Conservation (phyloP, 1,140 invertebrate species). For the Sweltsa coloradensis region DNA sequence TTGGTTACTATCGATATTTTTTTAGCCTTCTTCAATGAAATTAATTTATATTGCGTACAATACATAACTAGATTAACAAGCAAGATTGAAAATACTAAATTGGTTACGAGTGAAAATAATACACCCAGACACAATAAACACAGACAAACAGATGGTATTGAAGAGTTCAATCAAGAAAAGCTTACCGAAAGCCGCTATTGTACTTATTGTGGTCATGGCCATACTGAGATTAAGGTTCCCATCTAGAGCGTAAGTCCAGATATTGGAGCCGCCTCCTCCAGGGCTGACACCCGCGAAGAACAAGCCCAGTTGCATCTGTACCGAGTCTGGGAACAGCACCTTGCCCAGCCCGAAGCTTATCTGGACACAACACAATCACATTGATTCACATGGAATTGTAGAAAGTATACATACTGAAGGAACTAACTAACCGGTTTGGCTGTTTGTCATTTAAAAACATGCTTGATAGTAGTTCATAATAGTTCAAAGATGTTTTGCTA, state of each 20-base stretch:
- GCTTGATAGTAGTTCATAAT: conserved; percentile 3
- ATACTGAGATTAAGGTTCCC: conserved; percentile 84
- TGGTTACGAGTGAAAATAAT: too few relatives aligned
- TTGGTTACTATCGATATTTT: too few relatives aligned
- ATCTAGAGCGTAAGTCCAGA: conserved; percentile 79
- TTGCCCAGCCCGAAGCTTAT: conserved; percentile 62
- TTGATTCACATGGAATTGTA: neutral
- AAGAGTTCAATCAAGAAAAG: conserved; percentile 5
- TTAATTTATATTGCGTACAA: too few relatives aligned
- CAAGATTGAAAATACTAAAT: too few relatives aligned
- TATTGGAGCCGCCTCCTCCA: conserved; percentile 89
- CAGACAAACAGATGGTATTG: too few relatives aligned
- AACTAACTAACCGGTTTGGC: neutral
- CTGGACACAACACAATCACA: conserved; percentile 33
- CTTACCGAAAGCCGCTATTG: conserved; percentile 68
- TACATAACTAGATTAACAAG: too few relatives aligned
- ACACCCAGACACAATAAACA: too few relatives aligned
- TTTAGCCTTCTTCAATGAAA: too few relatives aligned
- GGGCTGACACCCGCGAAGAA: conserved; percentile 87
- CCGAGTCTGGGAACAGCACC: conserved; percentile 53
- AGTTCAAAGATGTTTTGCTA: neutral
- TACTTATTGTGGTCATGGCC: conserved; percentile 86
- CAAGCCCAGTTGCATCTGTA: conserved; percentile 68
- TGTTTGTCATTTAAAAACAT: conserved; percentile 7
- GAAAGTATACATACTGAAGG: neutral